Base-by-base conservation (phyloP, 1,140 invertebrate genomes). In the Trachymyrmex cornetzi region DNA sequence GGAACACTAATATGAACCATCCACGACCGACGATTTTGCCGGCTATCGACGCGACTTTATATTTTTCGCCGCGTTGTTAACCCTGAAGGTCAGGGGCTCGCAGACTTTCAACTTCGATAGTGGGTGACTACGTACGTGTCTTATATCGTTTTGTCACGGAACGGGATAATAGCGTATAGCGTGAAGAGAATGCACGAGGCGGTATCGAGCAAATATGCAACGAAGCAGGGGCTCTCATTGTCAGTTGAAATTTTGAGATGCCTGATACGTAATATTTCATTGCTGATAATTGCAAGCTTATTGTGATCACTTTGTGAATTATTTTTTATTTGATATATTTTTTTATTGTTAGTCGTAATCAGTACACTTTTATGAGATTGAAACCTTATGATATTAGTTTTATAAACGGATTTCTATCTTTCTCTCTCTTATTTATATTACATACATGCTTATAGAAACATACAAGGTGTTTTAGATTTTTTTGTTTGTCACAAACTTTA, bases 91-190 rank as follows among this genome's bases (percentile, higher is more conserved):
- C 82, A 75, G 61, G 16, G 38, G 27, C 50, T 74, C 69, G 19
- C 27, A 55, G 80, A 50, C 55, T 86, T 86, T 82, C 30, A 77
- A 61, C 34, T 77, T 30, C 44, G 89, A 90, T 90, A 88, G 69
- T 77, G 53, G 77, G 44, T 64, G 27, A 67, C 34, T 82, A 53
- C 71, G 44, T 34, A 44, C 57, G 84, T 61, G 74, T 87, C 80
- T 89, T 80, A 81, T 77, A 24, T 48, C 48, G 53, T 81, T 88
- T 80, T 84, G 86, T 86, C 89, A 88, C 74, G 87, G 66, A 81
- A 90, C 19, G 24, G n/a, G 44, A 80, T 85, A 87, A 90, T 55
- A 63, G 44, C 22, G 1, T 34, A 61, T 34, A 50, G 22, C 38
- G 50, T 27, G 44, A 59, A 61, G 77, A 57, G 69, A 86, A 71